A percentile compares a stretch with the other conserved stretches of the same genome.
Conservation (phyloP, 2,888 invertebrate genomes). For the Drosophila demipolita region DNA sequence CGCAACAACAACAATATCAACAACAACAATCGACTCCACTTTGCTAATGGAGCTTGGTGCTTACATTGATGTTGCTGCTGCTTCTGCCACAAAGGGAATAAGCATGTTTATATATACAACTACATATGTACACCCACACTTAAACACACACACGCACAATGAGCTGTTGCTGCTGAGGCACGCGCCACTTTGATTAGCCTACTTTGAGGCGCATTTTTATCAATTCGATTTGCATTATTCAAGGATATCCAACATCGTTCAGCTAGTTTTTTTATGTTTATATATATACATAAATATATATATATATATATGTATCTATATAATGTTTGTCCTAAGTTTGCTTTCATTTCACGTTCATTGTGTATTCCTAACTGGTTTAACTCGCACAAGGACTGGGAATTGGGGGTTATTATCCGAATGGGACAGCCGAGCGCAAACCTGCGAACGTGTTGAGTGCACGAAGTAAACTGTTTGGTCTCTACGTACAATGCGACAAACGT, state of each 20-base stretch:
- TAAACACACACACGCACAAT: constrained; percentile 11
- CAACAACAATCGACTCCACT: constrained; percentile 36
- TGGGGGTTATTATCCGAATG: neutral
- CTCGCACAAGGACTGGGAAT: constrained; percentile 16
- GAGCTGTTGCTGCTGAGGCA: constrained; percentile 56
- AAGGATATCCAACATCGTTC: constrained; percentile 1
- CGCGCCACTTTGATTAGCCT: constrained; percentile 63
- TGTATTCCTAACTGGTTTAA: constrained; percentile 30
- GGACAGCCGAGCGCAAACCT: constrained; percentile 14
- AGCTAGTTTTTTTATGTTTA: neutral
- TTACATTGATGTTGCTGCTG: constrained; percentile 59
- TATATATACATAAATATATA: constrained; percentile 4
- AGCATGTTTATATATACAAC: constrained; percentile 43
- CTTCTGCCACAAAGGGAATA: constrained; percentile 64
- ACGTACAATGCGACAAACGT: constrained; percentile 49
- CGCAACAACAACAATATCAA: constrained; percentile 27
- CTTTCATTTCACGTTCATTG: constrained; percentile 25
- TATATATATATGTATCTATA: constrained; percentile 2
- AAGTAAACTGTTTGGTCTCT: constrained; percentile 43
- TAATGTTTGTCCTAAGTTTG: neutral
- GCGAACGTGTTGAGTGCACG: constrained; percentile 45
- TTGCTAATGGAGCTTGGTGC: constrained; percentile 66
- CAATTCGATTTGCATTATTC: constrained; percentile 30
- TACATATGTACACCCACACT: constrained; percentile 12
- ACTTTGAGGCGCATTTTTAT: constrained; percentile 32